These are phyloP conservation scores for Oligia latruncula DNA, from an alignment of 2,888 invertebrate genomes.

Conservation along the genomic window DNA sequence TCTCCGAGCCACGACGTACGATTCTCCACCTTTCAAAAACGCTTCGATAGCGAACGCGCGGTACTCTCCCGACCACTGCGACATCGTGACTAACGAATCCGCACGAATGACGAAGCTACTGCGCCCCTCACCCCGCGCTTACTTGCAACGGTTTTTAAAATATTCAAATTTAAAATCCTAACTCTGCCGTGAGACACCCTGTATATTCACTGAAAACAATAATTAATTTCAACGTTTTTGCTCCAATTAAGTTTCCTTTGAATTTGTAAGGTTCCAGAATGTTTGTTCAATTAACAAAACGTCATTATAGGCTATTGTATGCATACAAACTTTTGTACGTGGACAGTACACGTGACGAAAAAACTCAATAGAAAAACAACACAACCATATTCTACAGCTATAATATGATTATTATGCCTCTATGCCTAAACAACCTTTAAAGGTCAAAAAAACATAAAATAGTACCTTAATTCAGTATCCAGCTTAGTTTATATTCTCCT, in stretches of 20 bases:
- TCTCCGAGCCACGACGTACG: too few relatives aligned
- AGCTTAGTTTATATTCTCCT: slow-evolving; percentile 27
- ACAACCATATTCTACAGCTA: neutral
- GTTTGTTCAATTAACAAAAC: neutral
- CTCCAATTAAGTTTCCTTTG: neutral
- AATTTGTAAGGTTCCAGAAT: neutral
- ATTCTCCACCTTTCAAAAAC: too few relatives aligned
- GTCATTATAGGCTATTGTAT: too few relatives aligned
- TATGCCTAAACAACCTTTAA: neutral
- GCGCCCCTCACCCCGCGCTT: too few relatives aligned
- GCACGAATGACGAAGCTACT: too few relatives aligned
- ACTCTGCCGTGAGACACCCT: too few relatives aligned
- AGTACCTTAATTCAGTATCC: neutral
- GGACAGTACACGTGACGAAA: neutral
- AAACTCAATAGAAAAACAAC: neutral
- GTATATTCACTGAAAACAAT: too few relatives aligned
- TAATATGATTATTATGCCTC: neutral
- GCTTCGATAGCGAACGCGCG: too few relatives aligned
- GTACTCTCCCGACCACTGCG: too few relatives aligned
- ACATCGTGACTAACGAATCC: too few relatives aligned
- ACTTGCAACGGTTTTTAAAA: too few relatives aligned
- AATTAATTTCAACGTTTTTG: neutral
- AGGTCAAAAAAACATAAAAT: slow-evolving; percentile 24
- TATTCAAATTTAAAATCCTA: too few relatives aligned
- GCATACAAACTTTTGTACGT: neutral